Evolutionary conservation across 2,113 vertebrate genomes (phyloP), one percentile per base, ranked within the genome.

Genomic region (Sigmodon hispidus): DNA sequence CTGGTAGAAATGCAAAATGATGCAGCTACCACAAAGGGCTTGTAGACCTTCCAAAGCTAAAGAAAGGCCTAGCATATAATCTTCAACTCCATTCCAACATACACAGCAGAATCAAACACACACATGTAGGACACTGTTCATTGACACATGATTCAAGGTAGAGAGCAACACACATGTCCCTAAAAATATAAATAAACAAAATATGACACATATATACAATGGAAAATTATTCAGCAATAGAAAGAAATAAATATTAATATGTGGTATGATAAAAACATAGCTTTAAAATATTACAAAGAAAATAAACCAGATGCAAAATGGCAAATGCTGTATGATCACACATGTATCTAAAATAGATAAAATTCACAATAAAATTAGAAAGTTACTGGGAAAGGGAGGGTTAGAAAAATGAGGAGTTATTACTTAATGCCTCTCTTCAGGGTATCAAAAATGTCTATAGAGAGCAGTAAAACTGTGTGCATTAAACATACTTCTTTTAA

Each of bases 301-400:
- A 84, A 43, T 26, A 34, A 92, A 22, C 40, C 15, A 77, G 75
- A 87, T 22, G 79, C 11, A 43, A 73, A 87, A 94, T 36, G 34
- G 45, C 7, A 88, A 93, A 85, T 52, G 67, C 5, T n/a, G 3
- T 45, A 57, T 3, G 1, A 75, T 16, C 73, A 61, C 87, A 73
- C 43, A n/a, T 34, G 52, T 4, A 67, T 57, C 43, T 24, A 63
- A 40, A 89, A 85, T 17, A n/a, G 61, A 79, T 15, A 67, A 84
- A 77, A 34, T 84, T 91, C 34, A 92, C 84, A 94, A 61, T 84
- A 67, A 80, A 69, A 73, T 29, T 4, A 85, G 45, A 91, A 91
- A 73, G 1, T 55, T 15, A 48, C 7, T 17, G 4, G 11, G 6
- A 6, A 31, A 15, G 4, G 11, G 6, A 6, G n/a, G 19, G 29